Evolutionary conservation across 1,140 invertebrate species (phyloP), one percentile per base, ranked within the genome.

Genomic region (Bombus haemorrhoidalis): DNA sequence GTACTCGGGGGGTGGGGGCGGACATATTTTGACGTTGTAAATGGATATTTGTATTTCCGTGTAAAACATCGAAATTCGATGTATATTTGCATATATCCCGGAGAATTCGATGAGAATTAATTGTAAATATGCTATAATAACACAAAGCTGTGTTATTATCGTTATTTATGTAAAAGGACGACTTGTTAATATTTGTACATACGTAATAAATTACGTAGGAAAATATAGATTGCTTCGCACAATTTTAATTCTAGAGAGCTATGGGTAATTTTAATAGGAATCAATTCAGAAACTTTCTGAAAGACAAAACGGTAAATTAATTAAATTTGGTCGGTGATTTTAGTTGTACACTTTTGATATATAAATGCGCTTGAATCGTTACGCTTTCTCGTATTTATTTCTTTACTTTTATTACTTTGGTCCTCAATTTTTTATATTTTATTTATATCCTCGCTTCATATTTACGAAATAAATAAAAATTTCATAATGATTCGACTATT

Each of bases 11-110:
- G 37, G 9, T 1, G 34, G 13, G 8, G 37, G 9, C 6, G 5
- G 8, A 9, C 28, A n/a, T 43, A n/a, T 43, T 72, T 8, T n/a
- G 68, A 59, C 37, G 43, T 15, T 9, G 32, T 53, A 53, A 53
- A 53, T 53, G 37, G n/a, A 41, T 78, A 43, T 84, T 84, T 77
- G 53, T 47, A 8, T 59, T 72, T 66, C 10, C 39, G n/a, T 57
- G 6, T 37, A 47, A 82, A 82, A 82, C 39, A 39, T 57, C 15
- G 34, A 18, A 18, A 43, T 18, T 69, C 25, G 8, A 28, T 1
- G 41, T 28, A 25, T 43, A 32, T 39, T 78, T 64, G 34, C 34
- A 43, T 43, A 43, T 13, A 28, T 28, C 6, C 47, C 18, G 3
- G 3, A 25, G 4, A 53, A 34, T 13, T 53, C 37, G 39, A 57